Percentiles rank a stretch among this genome's conserved stretches.
Evolutionary conservation across 2,888 invertebrate genomes (phyloP).

Genomic region (Drosophila ustulata): DNA sequence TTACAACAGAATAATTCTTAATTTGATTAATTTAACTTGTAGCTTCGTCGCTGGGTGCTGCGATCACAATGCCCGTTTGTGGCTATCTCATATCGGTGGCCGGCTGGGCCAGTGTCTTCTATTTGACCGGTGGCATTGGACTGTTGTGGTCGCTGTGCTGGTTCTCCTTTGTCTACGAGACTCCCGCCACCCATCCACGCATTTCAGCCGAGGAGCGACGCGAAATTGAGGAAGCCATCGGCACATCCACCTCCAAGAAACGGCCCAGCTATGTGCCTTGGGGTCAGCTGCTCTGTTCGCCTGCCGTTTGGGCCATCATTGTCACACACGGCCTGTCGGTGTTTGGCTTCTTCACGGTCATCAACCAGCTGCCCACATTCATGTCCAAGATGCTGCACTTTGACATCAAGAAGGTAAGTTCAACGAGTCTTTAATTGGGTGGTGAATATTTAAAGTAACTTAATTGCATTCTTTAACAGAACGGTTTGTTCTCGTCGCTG

Average conservation of each 20-base stretch:
- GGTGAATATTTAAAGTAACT: neutral
- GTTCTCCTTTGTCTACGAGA: constrained; percentile 92
- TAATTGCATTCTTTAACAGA: constrained; percentile 86
- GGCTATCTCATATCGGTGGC: constrained; percentile 92
- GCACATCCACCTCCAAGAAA: constrained; percentile 87
- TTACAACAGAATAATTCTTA: neutral
- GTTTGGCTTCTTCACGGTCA: constrained; percentile 94
- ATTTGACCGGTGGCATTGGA: constrained; percentile 92
- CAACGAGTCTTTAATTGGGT: neutral
- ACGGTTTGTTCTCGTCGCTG: constrained; percentile 92
- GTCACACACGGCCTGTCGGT: constrained; percentile 93
- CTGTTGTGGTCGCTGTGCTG: constrained; percentile 92
- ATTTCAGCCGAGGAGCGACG: constrained; percentile 90
- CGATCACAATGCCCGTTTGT: constrained; percentile 94
- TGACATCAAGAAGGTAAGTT: constrained; percentile 89
- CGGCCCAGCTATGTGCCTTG: constrained; percentile 91
- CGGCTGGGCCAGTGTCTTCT: constrained; percentile 96
- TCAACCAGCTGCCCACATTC: constrained; percentile 94
- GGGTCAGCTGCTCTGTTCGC: constrained; percentile 88
- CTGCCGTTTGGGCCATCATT: constrained; percentile 94
- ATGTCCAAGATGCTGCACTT: constrained; percentile 92
- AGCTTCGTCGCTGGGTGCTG: constrained; percentile 96
- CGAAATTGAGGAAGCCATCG: constrained; percentile 90
- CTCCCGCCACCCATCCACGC: constrained; percentile 93
- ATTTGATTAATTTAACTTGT: constrained; percentile 46